Base-by-base conservation (phyloP, 2,888 invertebrate species). In the Acanthopleura granulata region DNA sequence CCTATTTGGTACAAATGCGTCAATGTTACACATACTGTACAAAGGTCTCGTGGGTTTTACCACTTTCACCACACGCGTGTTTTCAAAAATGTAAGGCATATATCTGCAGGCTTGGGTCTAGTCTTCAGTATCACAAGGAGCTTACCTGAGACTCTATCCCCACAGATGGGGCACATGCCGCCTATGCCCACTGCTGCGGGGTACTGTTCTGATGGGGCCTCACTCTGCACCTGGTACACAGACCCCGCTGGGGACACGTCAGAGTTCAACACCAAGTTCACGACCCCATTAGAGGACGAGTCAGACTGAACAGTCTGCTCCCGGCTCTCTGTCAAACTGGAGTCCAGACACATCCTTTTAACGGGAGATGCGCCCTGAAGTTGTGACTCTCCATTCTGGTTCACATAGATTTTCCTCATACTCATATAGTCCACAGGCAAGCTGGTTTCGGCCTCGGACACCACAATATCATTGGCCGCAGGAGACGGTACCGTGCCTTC, bases 131-230 rank as follows among this genome's bases (percentile, higher is more conserved):
- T n/a, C n/a, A 40, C 40, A 40, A 3, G 40, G 3, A 61, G 30
- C 76, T 61, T 77, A 88, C 88, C 88, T 82, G 88, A 88, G 29
- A 88, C 81, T 76, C 82, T 84, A 77, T 89, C 89, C 11, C 86
- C 85, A 82, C 89, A 89, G 1, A 89, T 82, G 14, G 89, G 89
- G 81, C 89, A 89, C 0, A 80, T 81, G 22, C 78, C 76, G 30
- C 75, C 75, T 22, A 66, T 25, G 29, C 40, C 70, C 16, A 66
- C 3, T 25, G 6, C 66, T 14, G 16, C 6, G 66, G 25, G 22
- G 25, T 15, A 16, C 25, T 27, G 29, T 66, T 22, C 66, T 27
- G 66, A 66, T 18, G 57, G 57, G 40, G 40, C 40, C 22, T 57
- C 57, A 15, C 22, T 22, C 66, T 66, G 66, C 25, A 66, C 16